Evolutionary conservation across 2,797 vertebrate genomes (phyloP).

Genomic region (Steatocranus sp.): DNA sequence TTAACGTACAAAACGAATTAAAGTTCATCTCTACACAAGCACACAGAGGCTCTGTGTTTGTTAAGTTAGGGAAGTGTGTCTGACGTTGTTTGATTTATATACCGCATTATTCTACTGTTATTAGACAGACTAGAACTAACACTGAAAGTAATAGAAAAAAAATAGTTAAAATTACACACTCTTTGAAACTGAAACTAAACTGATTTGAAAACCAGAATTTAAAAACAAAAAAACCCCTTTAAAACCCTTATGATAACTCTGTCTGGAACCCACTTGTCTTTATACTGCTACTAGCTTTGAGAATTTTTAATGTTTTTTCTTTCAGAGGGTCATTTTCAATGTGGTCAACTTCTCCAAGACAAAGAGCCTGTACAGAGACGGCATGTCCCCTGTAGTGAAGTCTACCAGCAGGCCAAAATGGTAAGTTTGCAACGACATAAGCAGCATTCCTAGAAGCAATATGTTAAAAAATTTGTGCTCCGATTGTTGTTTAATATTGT

Average conservation of each 20-base stretch:
- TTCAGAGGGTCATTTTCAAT: conserved; percentile 97
- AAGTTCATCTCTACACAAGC: neutral
- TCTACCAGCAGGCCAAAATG: conserved; percentile 95
- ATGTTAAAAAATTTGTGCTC: neutral
- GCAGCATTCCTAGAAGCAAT: neutral
- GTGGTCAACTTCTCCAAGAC: conserved; percentile 99
- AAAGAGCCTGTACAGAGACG: conserved; percentile 97
- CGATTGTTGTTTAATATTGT: accelerated
- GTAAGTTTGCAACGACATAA: conserved; percentile 61
- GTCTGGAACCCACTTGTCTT: neutral
- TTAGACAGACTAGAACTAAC: neutral
- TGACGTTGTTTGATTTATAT: neutral
- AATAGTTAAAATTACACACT: neutral
- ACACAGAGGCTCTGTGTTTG: neutral
- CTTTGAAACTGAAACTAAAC: neutral
- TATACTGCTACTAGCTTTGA: neutral
- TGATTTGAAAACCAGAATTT: neutral
- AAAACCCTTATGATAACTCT: neutral
- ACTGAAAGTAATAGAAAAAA: neutral
- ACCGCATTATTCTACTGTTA: neutral
- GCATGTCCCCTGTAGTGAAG: conserved; percentile 97
- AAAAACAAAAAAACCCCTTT: neutral
- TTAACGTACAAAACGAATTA: neutral
- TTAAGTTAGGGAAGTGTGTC: neutral
- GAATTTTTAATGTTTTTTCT: conserved; percentile 33